Conservation (phyloP, 1,140 invertebrate genomes). For the Dinothrombium tinctorium region DNA sequence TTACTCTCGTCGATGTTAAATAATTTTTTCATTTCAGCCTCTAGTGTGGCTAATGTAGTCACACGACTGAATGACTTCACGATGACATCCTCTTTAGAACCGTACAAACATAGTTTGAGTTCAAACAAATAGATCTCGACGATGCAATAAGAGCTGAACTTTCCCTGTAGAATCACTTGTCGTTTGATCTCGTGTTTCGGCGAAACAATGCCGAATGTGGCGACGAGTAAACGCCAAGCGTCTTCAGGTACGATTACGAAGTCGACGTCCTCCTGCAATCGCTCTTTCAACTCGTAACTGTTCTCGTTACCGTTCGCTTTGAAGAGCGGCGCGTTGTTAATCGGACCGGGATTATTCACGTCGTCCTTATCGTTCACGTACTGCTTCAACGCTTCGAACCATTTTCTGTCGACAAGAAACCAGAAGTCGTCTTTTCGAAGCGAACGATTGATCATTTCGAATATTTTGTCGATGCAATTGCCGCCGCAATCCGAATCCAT, state of each 20-base stretch:
- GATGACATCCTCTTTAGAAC: conserved; percentile 19
- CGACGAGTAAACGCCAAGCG: conserved; percentile 23
- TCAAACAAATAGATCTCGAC: conserved; percentile 29
- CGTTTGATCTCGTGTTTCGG: conserved; percentile 22
- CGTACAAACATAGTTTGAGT: conserved; percentile 26
- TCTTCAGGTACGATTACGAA: conserved; percentile 24
- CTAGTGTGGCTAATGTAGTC: conserved; percentile 16
- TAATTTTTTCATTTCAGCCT: conserved; percentile 22
- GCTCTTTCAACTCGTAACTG: conserved; percentile 22
- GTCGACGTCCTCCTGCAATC: conserved; percentile 27
- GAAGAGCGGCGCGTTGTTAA: conserved; percentile 24
- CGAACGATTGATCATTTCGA: neutral
- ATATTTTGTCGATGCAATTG: too few species aligned
- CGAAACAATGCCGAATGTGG: conserved; percentile 22
- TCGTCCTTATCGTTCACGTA: conserved; percentile 24
- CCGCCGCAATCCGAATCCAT: too few species aligned
- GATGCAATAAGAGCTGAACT: conserved; percentile 25
- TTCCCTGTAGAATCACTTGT: conserved; percentile 26
- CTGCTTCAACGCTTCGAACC: conserved; percentile 28
- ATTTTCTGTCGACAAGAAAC: conserved; percentile 26
- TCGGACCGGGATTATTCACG: conserved; percentile 23
- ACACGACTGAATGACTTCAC: conserved; percentile 21
- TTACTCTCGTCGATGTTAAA: conserved; percentile 23
- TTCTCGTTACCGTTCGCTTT: conserved; percentile 13
- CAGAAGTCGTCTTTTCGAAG: conserved; percentile 16